These are phyloP conservation scores for Mustelus asterias DNA, from an alignment of 2,113 vertebrate genomes.

Conservation along the genomic window DNA sequence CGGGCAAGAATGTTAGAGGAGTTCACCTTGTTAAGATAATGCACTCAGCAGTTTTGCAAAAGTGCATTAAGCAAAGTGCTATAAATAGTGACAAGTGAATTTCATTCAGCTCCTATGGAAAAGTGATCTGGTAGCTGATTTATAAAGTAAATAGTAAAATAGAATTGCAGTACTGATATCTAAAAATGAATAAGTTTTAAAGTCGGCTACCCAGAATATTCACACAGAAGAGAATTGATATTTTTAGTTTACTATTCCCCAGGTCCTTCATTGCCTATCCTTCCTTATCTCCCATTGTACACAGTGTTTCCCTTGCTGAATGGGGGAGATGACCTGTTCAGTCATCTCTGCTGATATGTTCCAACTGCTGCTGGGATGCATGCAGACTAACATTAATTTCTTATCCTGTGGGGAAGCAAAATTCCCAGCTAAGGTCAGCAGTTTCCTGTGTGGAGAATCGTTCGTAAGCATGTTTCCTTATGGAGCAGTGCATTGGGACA, in stretches of 20 bases:
- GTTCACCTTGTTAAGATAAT: neutral
- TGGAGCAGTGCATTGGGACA: neutral
- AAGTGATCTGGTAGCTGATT: neutral
- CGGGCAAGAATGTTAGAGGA: neutral
- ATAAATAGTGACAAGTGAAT: neutral
- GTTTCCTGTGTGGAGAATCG: neutral
- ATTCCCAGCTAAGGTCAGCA: neutral
- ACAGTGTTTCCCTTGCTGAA: neutral
- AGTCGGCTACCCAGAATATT: neutral
- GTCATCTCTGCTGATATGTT: neutral
- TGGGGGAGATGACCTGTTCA: neutral
- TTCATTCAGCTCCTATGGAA: neutral
- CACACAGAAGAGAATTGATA: neutral
- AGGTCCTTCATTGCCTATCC: neutral
- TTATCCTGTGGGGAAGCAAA: neutral
- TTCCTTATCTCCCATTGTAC: neutral
- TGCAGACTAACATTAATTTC: neutral
- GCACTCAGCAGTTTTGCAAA: neutral
- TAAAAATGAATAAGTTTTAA: neutral
- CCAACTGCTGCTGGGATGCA: neutral
- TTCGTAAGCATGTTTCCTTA: neutral
- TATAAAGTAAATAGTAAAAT: neutral
- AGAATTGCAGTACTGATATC: neutral
- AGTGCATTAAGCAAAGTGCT: neutral
- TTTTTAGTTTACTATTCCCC: neutral